These are phyloP conservation scores for Reinhardtius hippoglossoides DNA, from an alignment of 2,113 vertebrate species.

Conservation along the genomic window DNA sequence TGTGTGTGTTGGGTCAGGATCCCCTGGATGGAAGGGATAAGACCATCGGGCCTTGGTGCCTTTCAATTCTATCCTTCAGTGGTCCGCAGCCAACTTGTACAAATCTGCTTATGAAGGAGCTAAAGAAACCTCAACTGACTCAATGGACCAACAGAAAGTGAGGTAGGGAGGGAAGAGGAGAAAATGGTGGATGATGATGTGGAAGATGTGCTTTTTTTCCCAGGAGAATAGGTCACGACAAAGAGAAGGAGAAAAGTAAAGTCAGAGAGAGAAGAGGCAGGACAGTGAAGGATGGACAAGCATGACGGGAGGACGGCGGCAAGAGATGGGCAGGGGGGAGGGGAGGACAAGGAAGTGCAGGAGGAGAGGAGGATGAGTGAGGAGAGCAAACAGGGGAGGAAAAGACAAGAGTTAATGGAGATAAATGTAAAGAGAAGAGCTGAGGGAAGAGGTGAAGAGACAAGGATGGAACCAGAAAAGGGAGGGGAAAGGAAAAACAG, in stretches of 20 bases:
- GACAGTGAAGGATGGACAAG: slow-evolving; percentile 12
- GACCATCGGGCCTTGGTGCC: slow-evolving; percentile 59
- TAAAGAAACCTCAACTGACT: slow-evolving; percentile 61
- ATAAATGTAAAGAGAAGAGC: slow-evolving; percentile 44
- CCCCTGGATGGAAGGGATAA: slow-evolving; percentile 60
- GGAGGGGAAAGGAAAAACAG: too few relatives aligned
- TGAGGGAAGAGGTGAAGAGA: not conserved
- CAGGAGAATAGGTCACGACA: not conserved
- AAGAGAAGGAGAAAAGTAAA: not conserved
- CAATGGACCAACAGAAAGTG: slow-evolving; percentile 62
- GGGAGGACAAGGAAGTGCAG: slow-evolving; percentile 5
- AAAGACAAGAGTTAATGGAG: slow-evolving; percentile 44
- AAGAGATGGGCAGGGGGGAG: slow-evolving; percentile 1
- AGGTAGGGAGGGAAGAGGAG: slow-evolving; percentile 20
- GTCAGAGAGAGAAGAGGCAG: not conserved
- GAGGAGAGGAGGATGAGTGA: slow-evolving; percentile 11
- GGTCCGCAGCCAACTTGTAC: slow-evolving; percentile 65
- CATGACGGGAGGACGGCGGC: slow-evolving; percentile 24
- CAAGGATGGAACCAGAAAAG: not conserved
- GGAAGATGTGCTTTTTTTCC: not conserved
- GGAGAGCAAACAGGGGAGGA: slow-evolving; percentile 29
- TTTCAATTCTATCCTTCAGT: slow-evolving; percentile 71
- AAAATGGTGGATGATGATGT: not conserved
- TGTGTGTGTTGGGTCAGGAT: slow-evolving; percentile 8
- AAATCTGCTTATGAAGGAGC: slow-evolving; percentile 67